phyloP scores from a whole-genome alignment of 1,140 invertebrate genomes.

The Pentalonia nigronervosa region DNA sequence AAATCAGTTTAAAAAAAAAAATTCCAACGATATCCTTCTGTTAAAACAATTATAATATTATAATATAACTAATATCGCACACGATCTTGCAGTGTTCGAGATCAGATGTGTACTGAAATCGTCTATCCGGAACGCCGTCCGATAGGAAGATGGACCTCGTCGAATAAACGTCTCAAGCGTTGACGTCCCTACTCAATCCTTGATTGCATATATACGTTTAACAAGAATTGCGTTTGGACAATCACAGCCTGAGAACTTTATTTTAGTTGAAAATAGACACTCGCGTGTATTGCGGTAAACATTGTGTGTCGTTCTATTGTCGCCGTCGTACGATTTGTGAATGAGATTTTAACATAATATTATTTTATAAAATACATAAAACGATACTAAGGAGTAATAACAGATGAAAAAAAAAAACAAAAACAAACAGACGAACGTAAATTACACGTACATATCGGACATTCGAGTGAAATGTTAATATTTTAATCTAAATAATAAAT shows the following conservation, averaged over 20 bases:
- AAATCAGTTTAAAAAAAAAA: too few relatives aligned
- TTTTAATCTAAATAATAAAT: not conserved
- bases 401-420: not conserved
- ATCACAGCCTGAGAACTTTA: constrained; percentile 53
- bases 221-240: constrained; percentile 58
- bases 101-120: not conserved
- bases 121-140: not conserved
- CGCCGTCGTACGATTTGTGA: not conserved
- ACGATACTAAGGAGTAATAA: not conserved
- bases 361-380: not conserved
- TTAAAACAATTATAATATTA: too few relatives aligned
- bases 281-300: not conserved
- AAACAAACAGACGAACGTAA: not conserved
- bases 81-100: too few relatives aligned
- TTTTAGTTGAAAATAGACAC: not conserved
- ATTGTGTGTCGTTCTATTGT: too few relatives aligned
- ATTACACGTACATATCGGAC: not conserved
- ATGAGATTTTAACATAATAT: not conserved
- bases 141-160: not conserved
- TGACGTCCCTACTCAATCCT: constrained; percentile 57
- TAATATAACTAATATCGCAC: too few relatives aligned
- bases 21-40: too few relatives aligned
- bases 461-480: not conserved
- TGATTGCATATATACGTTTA: constrained; percentile 43
- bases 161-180: constrained; percentile 48